These are phyloP conservation scores for Meriones psammophilus DNA, from an alignment of 2,797 vertebrate species.

Conservation along the genomic window DNA sequence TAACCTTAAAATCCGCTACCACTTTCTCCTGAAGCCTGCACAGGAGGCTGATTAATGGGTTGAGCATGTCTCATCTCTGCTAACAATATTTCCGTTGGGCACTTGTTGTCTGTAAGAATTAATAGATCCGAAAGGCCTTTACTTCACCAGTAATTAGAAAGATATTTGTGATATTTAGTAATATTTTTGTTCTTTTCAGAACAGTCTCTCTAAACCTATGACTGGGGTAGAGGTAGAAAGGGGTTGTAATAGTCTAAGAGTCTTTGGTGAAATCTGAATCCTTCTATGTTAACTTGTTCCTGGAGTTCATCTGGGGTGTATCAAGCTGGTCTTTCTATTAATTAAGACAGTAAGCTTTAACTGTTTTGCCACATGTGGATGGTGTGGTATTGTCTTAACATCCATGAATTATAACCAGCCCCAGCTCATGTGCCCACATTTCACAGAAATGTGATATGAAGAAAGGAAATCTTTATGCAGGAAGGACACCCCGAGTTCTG, in stretches of 20 bases:
- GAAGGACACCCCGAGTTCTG: neutral
- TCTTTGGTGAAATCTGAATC: neutral
- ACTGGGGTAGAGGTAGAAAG: neutral
- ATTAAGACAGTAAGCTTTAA: neutral
- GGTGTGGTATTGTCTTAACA: neutral
- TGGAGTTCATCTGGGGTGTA: neutral
- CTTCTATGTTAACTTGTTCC: neutral
- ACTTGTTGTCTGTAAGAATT: neutral
- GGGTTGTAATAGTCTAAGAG: neutral
- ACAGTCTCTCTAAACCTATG: neutral
- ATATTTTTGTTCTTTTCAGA: constrained; percentile 7
- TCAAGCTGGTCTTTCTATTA: neutral
- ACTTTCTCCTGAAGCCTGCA: neutral
- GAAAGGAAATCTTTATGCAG: neutral
- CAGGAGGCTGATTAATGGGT: neutral
- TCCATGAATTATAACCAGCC: neutral
- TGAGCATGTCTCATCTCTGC: neutral
- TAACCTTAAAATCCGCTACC: neutral
- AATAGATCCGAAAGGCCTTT: neutral
- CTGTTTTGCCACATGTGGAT: neutral
- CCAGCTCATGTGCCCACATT: neutral
- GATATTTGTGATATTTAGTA: neutral
- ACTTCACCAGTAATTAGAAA: neutral
- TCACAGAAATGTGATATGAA: neutral
- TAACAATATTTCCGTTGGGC: neutral